Percentiles rank a stretch among this genome's conserved stretches.
These are phyloP conservation scores for Pristionchus arcanus DNA, from an alignment of 2,888 invertebrate genomes.

Conservation along the genomic window DNA sequence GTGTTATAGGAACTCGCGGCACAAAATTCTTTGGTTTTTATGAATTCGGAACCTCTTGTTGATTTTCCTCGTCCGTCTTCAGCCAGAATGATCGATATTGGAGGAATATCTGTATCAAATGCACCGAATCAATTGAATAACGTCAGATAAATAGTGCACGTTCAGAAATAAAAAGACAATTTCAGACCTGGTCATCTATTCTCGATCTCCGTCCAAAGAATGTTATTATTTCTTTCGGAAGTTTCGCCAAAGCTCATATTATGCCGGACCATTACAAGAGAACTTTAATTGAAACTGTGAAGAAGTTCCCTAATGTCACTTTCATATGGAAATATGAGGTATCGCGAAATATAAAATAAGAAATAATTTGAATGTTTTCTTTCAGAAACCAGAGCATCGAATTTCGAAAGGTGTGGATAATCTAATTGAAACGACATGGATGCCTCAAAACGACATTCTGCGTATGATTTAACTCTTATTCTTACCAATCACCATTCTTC, in stretches of 20 bases:
- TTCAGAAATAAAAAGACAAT: background rate
- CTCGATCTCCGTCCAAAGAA: constrained; percentile 8
- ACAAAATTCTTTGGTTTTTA: constrained; percentile 63
- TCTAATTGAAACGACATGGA: constrained; percentile 23
- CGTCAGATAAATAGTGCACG: background rate
- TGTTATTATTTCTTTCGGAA: constrained; percentile 65
- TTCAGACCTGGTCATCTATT: constrained; percentile 37
- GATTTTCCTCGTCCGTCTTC: constrained; percentile 68
- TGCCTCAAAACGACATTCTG: constrained; percentile 25
- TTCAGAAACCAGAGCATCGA: background rate
- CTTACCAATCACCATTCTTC: background rate
- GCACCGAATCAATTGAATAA: background rate
- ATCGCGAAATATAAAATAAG: too few species aligned
- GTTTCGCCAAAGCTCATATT: constrained; percentile 61
- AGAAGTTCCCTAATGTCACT: constrained; percentile 60
- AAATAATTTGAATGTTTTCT: too few species aligned
- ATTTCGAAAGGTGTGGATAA: constrained; percentile 16
- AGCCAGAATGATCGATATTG: constrained; percentile 66
- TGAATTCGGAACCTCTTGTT: constrained; percentile 66
- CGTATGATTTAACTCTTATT: background rate
- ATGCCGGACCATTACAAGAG: constrained; percentile 62
- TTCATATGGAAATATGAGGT: constrained; percentile 69
- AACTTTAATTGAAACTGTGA: constrained; percentile 57
- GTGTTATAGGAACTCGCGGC: constrained; percentile 59
- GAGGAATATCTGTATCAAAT: constrained; percentile 61